These are phyloP conservation scores for Probosciger aterrimus DNA, from an alignment of 2,113 vertebrate species.

Conservation along the genomic window DNA sequence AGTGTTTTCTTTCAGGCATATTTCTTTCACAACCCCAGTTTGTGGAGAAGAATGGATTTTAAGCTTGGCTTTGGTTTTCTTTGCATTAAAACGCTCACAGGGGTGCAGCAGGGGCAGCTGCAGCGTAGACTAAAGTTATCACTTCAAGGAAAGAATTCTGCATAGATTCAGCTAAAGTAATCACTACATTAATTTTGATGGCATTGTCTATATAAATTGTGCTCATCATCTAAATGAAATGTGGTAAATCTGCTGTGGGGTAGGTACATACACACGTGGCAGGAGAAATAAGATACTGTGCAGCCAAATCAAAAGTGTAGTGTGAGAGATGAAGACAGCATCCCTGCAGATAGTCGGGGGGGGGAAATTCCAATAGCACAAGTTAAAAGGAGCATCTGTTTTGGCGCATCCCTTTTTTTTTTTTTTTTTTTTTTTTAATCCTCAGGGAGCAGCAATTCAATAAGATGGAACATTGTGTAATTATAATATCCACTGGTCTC, in stretches of 20 bases:
- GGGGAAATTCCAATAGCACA: not conserved
- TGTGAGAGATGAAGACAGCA: not conserved
- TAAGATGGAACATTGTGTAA: not conserved
- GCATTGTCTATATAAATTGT: not conserved
- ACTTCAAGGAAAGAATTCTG: not conserved
- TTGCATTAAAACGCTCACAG: not conserved
- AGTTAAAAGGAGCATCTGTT: not conserved
- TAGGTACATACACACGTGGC: not conserved
- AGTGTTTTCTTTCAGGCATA: not conserved
- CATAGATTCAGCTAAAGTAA: not conserved
- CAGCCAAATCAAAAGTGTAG: not conserved
- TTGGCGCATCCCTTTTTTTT: not conserved
- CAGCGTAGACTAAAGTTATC: not conserved
- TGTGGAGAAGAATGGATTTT: not conserved
- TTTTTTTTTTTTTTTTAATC: not conserved
- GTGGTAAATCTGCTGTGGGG: not conserved
- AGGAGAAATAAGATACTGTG: not conserved
- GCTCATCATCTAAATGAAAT: not conserved
- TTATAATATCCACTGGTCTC: not conserved
- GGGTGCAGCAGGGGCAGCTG: not conserved
- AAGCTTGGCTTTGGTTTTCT: not conserved
- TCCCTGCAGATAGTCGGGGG: not conserved
- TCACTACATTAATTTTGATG: not conserved
- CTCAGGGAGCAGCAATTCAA: not conserved
- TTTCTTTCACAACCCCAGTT: not conserved